phyloP scores from a whole-genome alignment of 2,888 invertebrate genomes.

The Hyalella azteca region DNA sequence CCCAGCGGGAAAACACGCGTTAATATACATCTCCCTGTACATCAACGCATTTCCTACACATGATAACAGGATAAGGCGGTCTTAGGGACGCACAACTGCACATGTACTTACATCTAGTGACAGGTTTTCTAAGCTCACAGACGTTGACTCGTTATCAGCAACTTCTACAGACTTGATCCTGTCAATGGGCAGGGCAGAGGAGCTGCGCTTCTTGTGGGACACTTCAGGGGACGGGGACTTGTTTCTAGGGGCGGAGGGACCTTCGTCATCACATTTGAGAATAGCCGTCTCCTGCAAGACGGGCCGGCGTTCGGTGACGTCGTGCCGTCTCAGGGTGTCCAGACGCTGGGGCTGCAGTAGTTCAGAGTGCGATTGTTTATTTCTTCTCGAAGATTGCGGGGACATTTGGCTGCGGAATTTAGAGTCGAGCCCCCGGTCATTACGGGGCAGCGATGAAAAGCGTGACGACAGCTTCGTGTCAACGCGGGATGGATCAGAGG shows the following conservation, averaged over 20 bases:
- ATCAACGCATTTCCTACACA: too few species aligned
- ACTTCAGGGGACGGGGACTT: neutral
- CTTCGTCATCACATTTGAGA: neutral
- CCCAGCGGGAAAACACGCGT: too few species aligned
- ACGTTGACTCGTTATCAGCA: slow-evolving; percentile 51
- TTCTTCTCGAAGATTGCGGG: slow-evolving; percentile 16
- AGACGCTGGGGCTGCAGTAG: slow-evolving; percentile 1
- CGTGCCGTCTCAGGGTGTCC: slow-evolving; percentile 38
- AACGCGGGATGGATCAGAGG: neutral
- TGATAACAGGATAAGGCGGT: too few species aligned
- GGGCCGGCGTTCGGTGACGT: slow-evolving; percentile 45
- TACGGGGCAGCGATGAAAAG: too few species aligned
- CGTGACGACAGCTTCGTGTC: too few species aligned
- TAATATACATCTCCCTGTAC: too few species aligned
- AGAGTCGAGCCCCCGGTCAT: neutral
- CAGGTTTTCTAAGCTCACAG: slow-evolving; percentile 69
- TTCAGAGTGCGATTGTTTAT: neutral
- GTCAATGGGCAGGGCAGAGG: neutral
- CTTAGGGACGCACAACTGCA: too few species aligned
- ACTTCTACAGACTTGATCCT: slow-evolving; percentile 16
- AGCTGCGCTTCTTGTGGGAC: slow-evolving; percentile 13
- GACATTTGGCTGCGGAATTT: slow-evolving; percentile 38
- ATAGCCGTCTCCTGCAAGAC: slow-evolving; percentile 17
- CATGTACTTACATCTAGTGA: slow-evolving; percentile 65
- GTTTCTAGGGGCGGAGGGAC: neutral